Evolutionary conservation across 2,888 invertebrate species (phyloP), one percentile per base, ranked within the genome.

Genomic region (Lycophotia porphyrea): DNA sequence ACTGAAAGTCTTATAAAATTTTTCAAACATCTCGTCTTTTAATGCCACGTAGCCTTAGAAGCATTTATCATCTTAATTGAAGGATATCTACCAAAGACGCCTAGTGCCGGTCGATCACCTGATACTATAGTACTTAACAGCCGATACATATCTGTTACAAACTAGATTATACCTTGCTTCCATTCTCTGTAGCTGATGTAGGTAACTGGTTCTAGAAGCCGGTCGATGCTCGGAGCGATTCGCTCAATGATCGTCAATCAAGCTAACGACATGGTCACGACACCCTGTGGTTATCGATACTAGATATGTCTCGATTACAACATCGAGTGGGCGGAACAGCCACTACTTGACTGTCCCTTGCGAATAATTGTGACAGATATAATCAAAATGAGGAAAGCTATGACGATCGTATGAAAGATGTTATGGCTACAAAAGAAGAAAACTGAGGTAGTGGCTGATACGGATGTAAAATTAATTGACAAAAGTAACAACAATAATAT

Each of bases 161-260:
- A 80, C 80, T 85, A 80, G 86, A 86, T 76, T 86, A 83, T 66
- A 79, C 66, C 71, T 71, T 76, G 76, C 60, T 80, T 75, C 74
- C 71, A 82, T 76, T 78, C 73, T 58, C 72, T 73, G 69, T 80
- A 64, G 66, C 76, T 76, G 64, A 80, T 75, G 76, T 76, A 67
- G 71, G 75, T 83, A 80, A 80, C 76, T 73, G 82, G 78, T 77
- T 78, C 65, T 72, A 65, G 68, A 61, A 74, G 74, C 70, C 67
- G 84, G 78, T 76, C 78, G 80, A 77, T 52, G 79, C 70, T 84
- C 70, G 74, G 36, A 69, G 76, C 87, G 61, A 79, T 87, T 70
- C 74, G 69, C 67, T 76, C 78, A 74, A 84, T 78, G 81, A 81
- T 74, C 68, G 76, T 76, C 86, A 78, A 82, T 86, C 86, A 80